A percentile compares a stretch with the other conserved stretches of the same genome.
phyloP scores from a whole-genome alignment of 2,888 invertebrate genomes.

The Agriopis aurantiaria region DNA sequence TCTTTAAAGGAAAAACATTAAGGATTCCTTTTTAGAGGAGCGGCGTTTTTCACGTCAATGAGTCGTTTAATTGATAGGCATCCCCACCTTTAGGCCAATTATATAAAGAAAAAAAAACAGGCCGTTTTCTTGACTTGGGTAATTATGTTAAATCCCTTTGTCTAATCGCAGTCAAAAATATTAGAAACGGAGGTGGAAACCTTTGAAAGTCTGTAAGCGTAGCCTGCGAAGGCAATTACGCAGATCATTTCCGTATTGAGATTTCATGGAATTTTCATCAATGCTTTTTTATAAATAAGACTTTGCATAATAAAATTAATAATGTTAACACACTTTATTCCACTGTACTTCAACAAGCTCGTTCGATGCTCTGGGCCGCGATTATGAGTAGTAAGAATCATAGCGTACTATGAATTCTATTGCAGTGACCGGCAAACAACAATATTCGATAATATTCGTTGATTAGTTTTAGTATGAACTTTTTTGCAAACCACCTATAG shows the following conservation, averaged over 20 bases:
- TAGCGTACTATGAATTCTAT: no score
- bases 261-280: constrained; percentile 10
- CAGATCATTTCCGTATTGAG: constrained; percentile 20
- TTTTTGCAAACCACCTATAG: no score
- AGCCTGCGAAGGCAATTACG: constrained; percentile 21
- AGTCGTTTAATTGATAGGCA: constrained; percentile 62
- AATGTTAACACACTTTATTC: no score
- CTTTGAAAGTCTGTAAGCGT: constrained; percentile 25
- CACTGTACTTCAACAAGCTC: no score
- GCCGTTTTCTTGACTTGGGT: constrained; percentile 36
- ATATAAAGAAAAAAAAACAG: constrained; percentile 28
- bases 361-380: no score
- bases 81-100: constrained; percentile 53
- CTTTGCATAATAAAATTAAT: no score
- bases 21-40: constrained; percentile 41
- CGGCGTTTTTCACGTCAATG: constrained; percentile 58
- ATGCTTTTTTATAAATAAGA: neutral
- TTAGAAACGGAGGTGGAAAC: constrained; percentile 18
- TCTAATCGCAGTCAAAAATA: constrained; percentile 29
- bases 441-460: no score
- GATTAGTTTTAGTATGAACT: no score
- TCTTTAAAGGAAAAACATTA: constrained; percentile 48
- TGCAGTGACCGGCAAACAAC: no score
- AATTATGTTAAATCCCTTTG: constrained; percentile 41
- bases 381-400: no score